Evolutionary conservation across 2,888 invertebrate genomes (phyloP), one percentile per base, ranked within the genome.

Genomic region (Temnothorax rugatulus): DNA sequence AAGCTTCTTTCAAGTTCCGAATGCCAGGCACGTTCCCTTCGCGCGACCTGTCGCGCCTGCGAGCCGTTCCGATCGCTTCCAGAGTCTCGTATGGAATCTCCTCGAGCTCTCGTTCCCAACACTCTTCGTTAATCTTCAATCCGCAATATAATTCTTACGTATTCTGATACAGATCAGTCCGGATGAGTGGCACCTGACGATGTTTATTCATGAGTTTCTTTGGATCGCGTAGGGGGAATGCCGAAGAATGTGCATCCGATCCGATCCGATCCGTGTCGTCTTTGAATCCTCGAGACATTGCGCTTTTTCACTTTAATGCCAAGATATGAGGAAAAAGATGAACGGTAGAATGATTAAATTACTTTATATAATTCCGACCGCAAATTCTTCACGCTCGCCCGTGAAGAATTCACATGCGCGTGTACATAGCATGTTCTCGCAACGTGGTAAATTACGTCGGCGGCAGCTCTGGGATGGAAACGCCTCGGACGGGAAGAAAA

Each of bases 11-110:
- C 47, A 11, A 44, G 5, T 68, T 68, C 18, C 18, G n/a, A 11
- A 68, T 68, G 66, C 86, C 47, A 61, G 5, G 63, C 88, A 88
- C 87, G n/a, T 83, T 29, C 52, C 64, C 38, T 50, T 69, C 18
- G 13, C 21, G 59, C 54, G 59, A 81, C 57, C 7, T 50, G 73
- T 47, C n/a, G 61, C 38, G 61, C 38, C 66, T 75, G 71, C 71
- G 11, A 57, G 41, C 41, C 75, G 21, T 21, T 64, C 7, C 59
- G 54, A 81, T 76, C 64, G 38, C 68, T 57, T 68, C 66, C n/a
- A 77, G 47, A 79, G 79, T 38, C 54, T 66, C 15, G 29, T n/a
- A n/a, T 41, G 11, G 57, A 79, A 44, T 68, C 18, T 59, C n/a
- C 41, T 69, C 34, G 79, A 59, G 59, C 57, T 61, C 47, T 61